Percentiles rank a stretch among this genome's conserved stretches.
Conservation (phyloP, 2,797 vertebrate species). For the Darevskia nairensis region DNA sequence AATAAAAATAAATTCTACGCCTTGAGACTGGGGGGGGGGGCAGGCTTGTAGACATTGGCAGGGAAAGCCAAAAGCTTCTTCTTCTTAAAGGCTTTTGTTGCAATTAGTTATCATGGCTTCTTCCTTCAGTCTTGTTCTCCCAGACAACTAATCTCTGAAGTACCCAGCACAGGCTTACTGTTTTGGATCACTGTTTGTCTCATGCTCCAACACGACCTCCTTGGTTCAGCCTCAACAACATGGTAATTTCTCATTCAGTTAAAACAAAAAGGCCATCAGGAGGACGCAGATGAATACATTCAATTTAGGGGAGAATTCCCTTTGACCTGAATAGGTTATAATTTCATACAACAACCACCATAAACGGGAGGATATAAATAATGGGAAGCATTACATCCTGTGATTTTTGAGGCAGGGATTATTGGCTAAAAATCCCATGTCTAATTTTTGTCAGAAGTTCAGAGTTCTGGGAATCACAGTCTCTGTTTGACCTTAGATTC, state of each 20-base stretch:
- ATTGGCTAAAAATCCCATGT: not conserved
- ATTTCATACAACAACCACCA: not conserved
- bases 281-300: not conserved
- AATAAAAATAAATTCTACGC: not conserved
- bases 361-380: not conserved
- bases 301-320: not conserved
- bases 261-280: not conserved
- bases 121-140: not conserved
- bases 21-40: not conserved
- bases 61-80: not conserved
- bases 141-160: not conserved
- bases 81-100: not conserved
- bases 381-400: not conserved
- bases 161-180: not conserved
- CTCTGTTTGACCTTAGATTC: not conserved
- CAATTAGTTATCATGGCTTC: not conserved
- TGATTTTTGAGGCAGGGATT: not conserved
- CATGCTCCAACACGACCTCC: not conserved
- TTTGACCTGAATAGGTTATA: not conserved
- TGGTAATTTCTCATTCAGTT: not conserved
- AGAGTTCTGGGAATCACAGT: not conserved
- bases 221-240: not conserved
- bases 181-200: not conserved
- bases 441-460: not conserved
- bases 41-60: not conserved